These are phyloP conservation scores for Pantherophis guttatus DNA, from an alignment of 2,113 vertebrate genomes.

Conservation along the genomic window DNA sequence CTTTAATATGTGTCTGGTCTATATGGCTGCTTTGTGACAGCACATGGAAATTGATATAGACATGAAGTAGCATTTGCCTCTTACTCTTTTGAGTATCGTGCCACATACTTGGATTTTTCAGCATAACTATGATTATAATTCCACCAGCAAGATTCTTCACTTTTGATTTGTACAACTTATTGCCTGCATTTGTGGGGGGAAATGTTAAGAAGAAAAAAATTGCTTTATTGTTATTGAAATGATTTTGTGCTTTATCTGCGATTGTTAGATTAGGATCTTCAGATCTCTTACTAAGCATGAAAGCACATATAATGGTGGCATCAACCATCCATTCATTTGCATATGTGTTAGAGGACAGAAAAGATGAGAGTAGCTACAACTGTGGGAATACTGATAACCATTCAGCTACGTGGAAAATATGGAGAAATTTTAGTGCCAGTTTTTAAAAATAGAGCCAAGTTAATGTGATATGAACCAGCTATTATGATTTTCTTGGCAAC, in stretches of 20 bases:
- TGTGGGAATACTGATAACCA: neutral
- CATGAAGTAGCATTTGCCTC: neutral
- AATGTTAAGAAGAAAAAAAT: neutral
- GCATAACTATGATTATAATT: neutral
- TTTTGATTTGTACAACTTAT: neutral
- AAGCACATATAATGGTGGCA: neutral
- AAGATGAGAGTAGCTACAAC: neutral
- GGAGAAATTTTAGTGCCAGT: neutral
- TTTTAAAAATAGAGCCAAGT: neutral
- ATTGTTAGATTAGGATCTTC: neutral
- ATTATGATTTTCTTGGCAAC: neutral
- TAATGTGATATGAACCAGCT: neutral
- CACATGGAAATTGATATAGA: conserved; percentile 24
- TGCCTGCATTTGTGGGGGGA: neutral
- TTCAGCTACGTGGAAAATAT: neutral
- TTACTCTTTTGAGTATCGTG: neutral
- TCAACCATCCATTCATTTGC: neutral
- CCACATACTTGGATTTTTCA: neutral
- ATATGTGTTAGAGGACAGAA: neutral
- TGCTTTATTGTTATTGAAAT: neutral
- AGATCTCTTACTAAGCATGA: neutral
- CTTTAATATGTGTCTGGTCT: conserved; percentile 13
- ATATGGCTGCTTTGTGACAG: neutral
- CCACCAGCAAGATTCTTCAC: neutral
- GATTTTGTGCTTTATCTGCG: neutral